Evolutionary conservation across 37 sponge, comb jelly and placozoan genomes (phyloP), one percentile per base, ranked within the genome.

Genomic region (Dysidea cf. avara): DNA sequence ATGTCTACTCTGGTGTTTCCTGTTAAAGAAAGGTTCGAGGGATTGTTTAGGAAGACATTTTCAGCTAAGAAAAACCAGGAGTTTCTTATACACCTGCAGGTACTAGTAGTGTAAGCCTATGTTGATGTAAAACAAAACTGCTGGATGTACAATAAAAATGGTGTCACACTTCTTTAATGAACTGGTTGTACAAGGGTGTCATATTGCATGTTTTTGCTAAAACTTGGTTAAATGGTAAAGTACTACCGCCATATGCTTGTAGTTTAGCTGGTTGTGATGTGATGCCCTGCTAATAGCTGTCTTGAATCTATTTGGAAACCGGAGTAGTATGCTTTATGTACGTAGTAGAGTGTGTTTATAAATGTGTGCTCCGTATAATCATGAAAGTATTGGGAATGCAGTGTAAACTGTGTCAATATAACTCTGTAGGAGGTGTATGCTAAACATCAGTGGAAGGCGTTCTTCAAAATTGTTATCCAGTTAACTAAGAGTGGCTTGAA

Each of bases 81-180:
- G 34, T 97, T 87, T 72, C 76, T 97, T 1, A 66, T 62, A 1
- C 74, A 81, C 56, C 48, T 97, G 64, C 92, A 97, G 86, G 94
- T 90, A 35, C n/a, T n/a, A n/a, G n/a, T n/a, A n/a, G n/a, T n/a
- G n/a, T n/a, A n/a, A n/a, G 20, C 37, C 24, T 70, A 16, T 40
- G 2, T 2, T n/a, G 28, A 24, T 12, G 32, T 31, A 35, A 36
- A 70, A n/a, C 29, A 53, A 47, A 26, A 68, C 24, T 28, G 48
- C n/a, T 68, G 40, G 14, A 68, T 21, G 16, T 49, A 49, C 13
- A 18, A 18, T 49, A 49, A 18, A 16, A 18, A 49, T 18, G 51
- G 16, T 13, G 16, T 16, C 51, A 49, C 51, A 49, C 16, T 49
- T 18, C 51, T n/a, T n/a, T n/a, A n/a, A n/a, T n/a, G n/a, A n/a